Evolutionary conservation across 2,888 invertebrate species (phyloP).

Genomic region (Agrilus cyanescens): DNA sequence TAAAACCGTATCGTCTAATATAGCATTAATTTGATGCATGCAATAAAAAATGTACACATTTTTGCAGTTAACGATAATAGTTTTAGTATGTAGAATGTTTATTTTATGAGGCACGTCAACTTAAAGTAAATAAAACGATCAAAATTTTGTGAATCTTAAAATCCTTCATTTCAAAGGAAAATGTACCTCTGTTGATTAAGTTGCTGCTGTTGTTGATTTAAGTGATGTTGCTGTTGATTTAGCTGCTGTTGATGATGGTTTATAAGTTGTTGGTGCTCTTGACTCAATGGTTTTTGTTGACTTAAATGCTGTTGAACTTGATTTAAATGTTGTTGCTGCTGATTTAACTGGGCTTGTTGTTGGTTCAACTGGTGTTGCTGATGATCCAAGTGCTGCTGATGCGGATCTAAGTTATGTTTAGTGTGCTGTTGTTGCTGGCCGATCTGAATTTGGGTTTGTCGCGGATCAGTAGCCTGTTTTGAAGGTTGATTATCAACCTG

Average conservation of each 20-base stretch:
- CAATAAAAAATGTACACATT: too few species aligned
- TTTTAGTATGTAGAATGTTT: too few species aligned
- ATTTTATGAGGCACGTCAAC: too few species aligned
- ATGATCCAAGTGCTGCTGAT: conserved; percentile 33
- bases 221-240: conserved; percentile 14
- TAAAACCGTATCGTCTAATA: too few species aligned
- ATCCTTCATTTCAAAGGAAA: too few species aligned
- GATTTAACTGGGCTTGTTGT: conserved; percentile 29
- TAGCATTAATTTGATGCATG: too few species aligned
- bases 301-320: conserved; percentile 26
- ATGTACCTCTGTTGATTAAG: conserved; percentile 26
- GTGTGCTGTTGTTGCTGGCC: conserved; percentile 12
- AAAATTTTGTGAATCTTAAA: too few species aligned
- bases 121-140: too few species aligned
- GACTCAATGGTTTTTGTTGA: conserved; percentile 9
- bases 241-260: conserved; percentile 28
- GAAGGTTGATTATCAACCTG: conserved; percentile 20
- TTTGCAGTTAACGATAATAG: too few species aligned
- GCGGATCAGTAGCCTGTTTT: conserved; percentile 25
- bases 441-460: conserved; percentile 8
- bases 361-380: conserved; percentile 40
- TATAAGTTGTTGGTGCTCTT: conserved; percentile 15
- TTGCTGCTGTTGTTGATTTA: conserved; percentile 15
- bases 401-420: conserved; percentile 27
- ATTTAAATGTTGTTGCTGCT: conserved; percentile 27